These are phyloP conservation scores for Xyrichtys novacula DNA, from an alignment of 2,797 vertebrate genomes.

Conservation along the genomic window DNA sequence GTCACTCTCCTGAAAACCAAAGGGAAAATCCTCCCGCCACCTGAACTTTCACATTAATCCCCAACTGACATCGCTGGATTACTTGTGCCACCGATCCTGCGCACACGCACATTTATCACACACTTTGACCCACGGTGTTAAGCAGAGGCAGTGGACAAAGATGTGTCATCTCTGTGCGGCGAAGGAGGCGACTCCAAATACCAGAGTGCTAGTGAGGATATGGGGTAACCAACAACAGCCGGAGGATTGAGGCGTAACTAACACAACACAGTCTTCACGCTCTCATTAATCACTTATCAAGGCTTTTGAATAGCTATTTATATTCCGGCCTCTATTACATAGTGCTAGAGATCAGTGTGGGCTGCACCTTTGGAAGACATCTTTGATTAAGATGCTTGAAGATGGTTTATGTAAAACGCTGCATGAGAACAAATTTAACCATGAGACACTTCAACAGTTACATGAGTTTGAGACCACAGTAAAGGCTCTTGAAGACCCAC, in stretches of 20 bases:
- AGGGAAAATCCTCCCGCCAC: slow-evolving; percentile 9
- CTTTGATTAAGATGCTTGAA: slow-evolving; percentile 35
- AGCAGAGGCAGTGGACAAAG: slow-evolving; percentile 39
- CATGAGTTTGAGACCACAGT: too few species aligned
- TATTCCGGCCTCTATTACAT: slow-evolving; percentile 62
- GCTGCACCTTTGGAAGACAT: slow-evolving; percentile 55
- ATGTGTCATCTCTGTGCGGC: slow-evolving; percentile 42
- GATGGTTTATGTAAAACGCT: slow-evolving; percentile 11
- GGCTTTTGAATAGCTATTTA: slow-evolving; percentile 81
- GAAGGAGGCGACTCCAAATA: slow-evolving; percentile 67
- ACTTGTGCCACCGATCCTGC: slow-evolving; percentile 39
- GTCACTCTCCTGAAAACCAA: slow-evolving; percentile 19
- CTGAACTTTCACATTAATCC: slow-evolving; percentile 73
- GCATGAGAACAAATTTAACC: background rate
- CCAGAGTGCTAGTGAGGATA: slow-evolving; percentile 65
- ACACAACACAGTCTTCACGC: slow-evolving; percentile 67
- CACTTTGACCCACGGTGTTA: slow-evolving; percentile 21
- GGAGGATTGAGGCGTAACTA: slow-evolving; percentile 71
- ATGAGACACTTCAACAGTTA: too few species aligned
- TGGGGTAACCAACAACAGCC: slow-evolving; percentile 81
- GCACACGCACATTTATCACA: slow-evolving; percentile 40
- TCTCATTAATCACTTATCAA: slow-evolving; percentile 80
- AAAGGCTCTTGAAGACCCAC: too few species aligned
- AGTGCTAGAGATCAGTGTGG: slow-evolving; percentile 40
- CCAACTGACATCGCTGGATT: slow-evolving; percentile 54